phyloP scores from a whole-genome alignment of 2,888 invertebrate species.

The Rutpela maculata region DNA sequence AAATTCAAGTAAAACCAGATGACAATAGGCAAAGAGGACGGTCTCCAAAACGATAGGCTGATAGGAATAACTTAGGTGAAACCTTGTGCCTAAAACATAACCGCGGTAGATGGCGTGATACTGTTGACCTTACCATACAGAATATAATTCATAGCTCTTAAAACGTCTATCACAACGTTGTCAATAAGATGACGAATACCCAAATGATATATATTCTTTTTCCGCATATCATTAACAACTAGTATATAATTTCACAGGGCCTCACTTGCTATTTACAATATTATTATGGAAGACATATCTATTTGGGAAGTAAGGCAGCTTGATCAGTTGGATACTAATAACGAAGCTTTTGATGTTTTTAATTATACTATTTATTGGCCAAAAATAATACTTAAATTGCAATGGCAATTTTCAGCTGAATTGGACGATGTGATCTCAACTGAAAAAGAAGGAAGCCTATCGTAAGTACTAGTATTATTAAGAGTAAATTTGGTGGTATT shows the following conservation, averaged over 20 bases:
- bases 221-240: neutral
- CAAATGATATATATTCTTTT: neutral
- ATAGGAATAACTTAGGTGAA: too few relatives aligned
- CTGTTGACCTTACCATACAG: too few relatives aligned
- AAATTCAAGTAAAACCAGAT: too few relatives aligned
- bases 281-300: constrained; percentile 11
- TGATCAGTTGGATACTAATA: neutral
- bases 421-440: neutral
- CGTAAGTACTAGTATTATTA: neutral
- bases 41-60: too few relatives aligned
- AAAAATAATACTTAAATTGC: neutral
- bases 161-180: too few relatives aligned
- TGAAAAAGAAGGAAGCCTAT: neutral
- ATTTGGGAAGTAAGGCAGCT: constrained; percentile 13
- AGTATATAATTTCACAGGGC: neutral
- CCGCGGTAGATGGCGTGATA: too few relatives aligned
- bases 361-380: constrained; percentile 23
- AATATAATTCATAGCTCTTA: too few relatives aligned
- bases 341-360: constrained; percentile 8
- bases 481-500: neutral
- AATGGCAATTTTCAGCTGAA: neutral
- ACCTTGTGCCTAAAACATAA: too few relatives aligned
- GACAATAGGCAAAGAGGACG: too few relatives aligned
- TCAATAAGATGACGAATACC: too few relatives aligned
- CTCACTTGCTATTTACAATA: neutral